Evolutionary conservation across 2,797 vertebrate genomes (phyloP).

Genomic region (Thaleichthys pacificus): DNA sequence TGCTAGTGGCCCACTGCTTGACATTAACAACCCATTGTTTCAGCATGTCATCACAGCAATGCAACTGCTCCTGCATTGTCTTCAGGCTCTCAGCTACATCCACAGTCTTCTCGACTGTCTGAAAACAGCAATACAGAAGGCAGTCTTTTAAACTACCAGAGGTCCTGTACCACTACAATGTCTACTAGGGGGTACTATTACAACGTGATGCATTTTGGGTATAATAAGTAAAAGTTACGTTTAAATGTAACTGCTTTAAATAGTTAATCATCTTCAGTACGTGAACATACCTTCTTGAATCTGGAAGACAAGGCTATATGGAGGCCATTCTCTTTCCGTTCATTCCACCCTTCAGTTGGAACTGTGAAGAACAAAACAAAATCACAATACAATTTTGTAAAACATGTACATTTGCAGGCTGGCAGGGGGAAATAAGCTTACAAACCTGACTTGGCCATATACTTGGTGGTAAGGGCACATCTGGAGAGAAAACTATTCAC

Average conservation of each 20-base stretch:
- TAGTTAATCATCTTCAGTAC: neutral
- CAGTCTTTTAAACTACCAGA: neutral
- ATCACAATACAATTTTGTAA: neutral
- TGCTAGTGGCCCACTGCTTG: neutral
- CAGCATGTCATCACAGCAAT: too few species aligned
- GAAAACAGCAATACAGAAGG: neutral
- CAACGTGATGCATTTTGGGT: too few species aligned
- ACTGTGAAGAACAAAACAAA: too few species aligned
- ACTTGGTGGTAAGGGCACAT: slow-evolving; percentile 24
- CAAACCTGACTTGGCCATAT: too few species aligned
- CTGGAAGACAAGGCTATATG: neutral
- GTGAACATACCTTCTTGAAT: slow-evolving; percentile 8
- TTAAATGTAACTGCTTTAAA: neutral
- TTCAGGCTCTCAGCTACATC: neutral
- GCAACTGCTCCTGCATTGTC: too few species aligned
- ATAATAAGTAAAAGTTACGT: too few species aligned
- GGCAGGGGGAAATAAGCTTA: neutral
- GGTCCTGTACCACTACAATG: too few species aligned
- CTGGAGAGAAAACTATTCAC: slow-evolving; percentile 18
- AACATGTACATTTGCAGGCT: too few species aligned
- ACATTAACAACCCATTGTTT: too few species aligned
- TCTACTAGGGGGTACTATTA: too few species aligned
- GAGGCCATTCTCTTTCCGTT: too few species aligned
- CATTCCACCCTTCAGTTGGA: too few species aligned
- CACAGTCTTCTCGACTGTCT: neutral